Evolutionary conservation across 2,113 vertebrate species (phyloP).

Genomic region (cat (Felis catus)): F.catus_Fca126_mat1.0 CM031416.1:150732001-150732500

Average conservation of each 20-base stretch:
- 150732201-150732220: too few species aligned
- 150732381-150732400: not conserved
- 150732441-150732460: not conserved
- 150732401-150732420: rapidly evolving
- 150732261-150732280: rapidly evolving
- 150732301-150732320: not conserved
- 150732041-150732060: not conserved
- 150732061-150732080: not conserved
- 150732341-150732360: not conserved
- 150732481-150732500: not conserved
- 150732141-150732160: too few species aligned
- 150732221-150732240: too few species aligned
- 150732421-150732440: not conserved
- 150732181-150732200: not conserved
- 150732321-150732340: not conserved
- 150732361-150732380: rapidly evolving
- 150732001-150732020: not conserved
- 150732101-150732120: not conserved
- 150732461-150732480: not conserved
- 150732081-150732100: rapidly evolving
- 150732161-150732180: not conserved
- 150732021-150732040: not conserved
- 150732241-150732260: not conserved
- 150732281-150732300: too few species aligned
- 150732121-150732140: rapidly evolving